These are phyloP conservation scores for Okamejei kenojei DNA, from an alignment of 2,797 vertebrate genomes.

Conservation along the genomic window DNA sequence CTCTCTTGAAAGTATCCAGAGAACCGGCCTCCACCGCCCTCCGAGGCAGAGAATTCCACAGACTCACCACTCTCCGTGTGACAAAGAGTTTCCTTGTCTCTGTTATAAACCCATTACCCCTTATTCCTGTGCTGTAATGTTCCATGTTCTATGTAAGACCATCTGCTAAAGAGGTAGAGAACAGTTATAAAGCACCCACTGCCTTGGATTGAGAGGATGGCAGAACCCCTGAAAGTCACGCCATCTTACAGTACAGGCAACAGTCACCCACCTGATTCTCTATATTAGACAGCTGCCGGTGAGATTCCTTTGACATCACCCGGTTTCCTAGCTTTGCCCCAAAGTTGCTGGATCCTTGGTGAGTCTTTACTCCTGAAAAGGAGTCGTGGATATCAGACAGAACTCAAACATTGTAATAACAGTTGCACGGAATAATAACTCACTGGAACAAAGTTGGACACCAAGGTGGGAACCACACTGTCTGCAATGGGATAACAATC, in stretches of 20 bases:
- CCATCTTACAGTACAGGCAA: background rate
- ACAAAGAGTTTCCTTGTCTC: too few species aligned
- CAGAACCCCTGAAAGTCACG: background rate
- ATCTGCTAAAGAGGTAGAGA: background rate
- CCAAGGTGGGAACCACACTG: too few species aligned
- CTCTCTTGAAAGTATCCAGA: too few species aligned
- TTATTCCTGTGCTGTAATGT: too few species aligned
- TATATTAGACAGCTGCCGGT: conserved; percentile 63
- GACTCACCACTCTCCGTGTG: too few species aligned
- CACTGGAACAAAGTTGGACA: background rate
- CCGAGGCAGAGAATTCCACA: too few species aligned
- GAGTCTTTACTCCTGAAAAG: conserved; percentile 70
- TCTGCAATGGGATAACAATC: background rate
- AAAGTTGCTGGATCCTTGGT: conserved; percentile 87
- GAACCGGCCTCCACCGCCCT: too few species aligned
- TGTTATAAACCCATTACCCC: too few species aligned
- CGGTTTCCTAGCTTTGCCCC: conserved; percentile 75
- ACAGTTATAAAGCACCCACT: background rate
- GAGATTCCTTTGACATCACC: conserved; percentile 73
- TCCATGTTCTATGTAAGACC: too few species aligned
- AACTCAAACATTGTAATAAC: background rate
- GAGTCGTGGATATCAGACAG: background rate
- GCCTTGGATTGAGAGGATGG: too few species aligned
- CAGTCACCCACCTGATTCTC: conserved; percentile 77
- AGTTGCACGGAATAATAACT: background rate